Conservation (phyloP, 2,888 invertebrate species). For the Carabus problematicus region DNA sequence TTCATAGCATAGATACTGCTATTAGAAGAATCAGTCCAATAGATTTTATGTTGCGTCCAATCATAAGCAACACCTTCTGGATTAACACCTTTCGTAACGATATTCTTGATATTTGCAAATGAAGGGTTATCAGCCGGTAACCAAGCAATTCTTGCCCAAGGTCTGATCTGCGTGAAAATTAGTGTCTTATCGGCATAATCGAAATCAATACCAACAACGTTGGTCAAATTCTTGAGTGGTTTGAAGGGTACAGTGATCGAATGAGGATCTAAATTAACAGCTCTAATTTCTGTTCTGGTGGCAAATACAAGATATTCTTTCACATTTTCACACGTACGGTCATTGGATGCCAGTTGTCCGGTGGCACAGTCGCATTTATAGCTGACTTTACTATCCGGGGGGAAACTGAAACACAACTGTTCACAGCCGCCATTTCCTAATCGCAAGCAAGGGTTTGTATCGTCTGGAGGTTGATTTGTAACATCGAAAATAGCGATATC, state of each 20-base stretch:
- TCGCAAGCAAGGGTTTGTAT: slow-evolving; percentile 80
- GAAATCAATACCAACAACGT: slow-evolving; percentile 95
- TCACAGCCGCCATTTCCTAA: slow-evolving; percentile 86
- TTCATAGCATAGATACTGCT: slow-evolving; percentile 96
- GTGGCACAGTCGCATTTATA: slow-evolving; percentile 92
- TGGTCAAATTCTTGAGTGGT: slow-evolving; percentile 84
- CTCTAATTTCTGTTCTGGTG: slow-evolving; percentile 91
- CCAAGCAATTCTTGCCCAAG: slow-evolving; percentile 88
- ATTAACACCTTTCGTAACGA: slow-evolving; percentile 82
- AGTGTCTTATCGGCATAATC: slow-evolving; percentile 88
- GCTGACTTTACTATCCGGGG: slow-evolving; percentile 67
- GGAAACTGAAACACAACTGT: slow-evolving; percentile 94
- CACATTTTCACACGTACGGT: slow-evolving; percentile 78
- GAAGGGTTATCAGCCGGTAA: slow-evolving; percentile 77
- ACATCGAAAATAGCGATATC: slow-evolving; percentile 93
- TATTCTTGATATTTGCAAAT: slow-evolving; percentile 67
- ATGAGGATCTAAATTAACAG: slow-evolving; percentile 86
- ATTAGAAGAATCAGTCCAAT: slow-evolving; percentile 97
- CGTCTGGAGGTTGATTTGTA: slow-evolving; percentile 84
- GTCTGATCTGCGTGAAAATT: slow-evolving; percentile 92
- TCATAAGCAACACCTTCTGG: slow-evolving; percentile 96
- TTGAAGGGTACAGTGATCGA: slow-evolving; percentile 84
- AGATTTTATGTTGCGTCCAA: slow-evolving; percentile 97
- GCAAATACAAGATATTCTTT: slow-evolving; percentile 93
- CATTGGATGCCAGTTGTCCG: slow-evolving; percentile 73